Evolutionary conservation across 2,888 invertebrate species (phyloP).

Genomic region (Sphaerophoria taeniata): DNA sequence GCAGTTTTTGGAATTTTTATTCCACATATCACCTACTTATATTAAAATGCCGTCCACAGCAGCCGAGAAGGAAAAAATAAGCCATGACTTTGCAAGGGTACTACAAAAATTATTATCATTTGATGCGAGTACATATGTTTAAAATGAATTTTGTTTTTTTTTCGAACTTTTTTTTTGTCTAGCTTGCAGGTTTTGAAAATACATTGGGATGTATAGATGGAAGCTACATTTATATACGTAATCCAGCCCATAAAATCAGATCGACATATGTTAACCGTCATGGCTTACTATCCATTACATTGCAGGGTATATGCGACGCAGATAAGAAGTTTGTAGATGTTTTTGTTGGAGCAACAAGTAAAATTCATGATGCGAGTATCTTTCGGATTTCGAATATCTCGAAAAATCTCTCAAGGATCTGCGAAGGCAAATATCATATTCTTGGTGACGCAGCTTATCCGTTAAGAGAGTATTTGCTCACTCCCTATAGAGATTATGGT

Average conservation of each 20-base stretch:
- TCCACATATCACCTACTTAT: background rate
- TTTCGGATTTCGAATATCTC: constrained; percentile 74
- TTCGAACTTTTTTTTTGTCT: background rate
- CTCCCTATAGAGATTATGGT: constrained; percentile 77
- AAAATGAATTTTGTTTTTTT: too few relatives aligned
- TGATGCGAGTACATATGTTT: background rate
- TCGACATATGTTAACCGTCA: constrained; percentile 78
- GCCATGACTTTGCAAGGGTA: background rate
- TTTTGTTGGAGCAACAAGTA: constrained; percentile 77
- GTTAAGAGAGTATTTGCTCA: constrained; percentile 59
- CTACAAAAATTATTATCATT: background rate
- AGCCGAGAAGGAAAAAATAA: background rate
- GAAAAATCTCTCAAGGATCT: constrained; percentile 67
- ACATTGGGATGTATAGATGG: constrained; percentile 53
- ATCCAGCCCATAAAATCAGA: constrained; percentile 77
- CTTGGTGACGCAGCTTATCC: constrained; percentile 64
- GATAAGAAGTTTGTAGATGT: constrained; percentile 77
- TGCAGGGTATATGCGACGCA: constrained; percentile 78
- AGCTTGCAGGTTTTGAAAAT: constrained; percentile 61
- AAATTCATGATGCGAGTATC: constrained; percentile 77
- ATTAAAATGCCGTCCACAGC: background rate
- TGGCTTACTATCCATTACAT: constrained; percentile 67
- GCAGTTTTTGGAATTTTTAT: background rate
- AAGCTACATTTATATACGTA: constrained; percentile 73
- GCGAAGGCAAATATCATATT: constrained; percentile 43